These are phyloP conservation scores for Pogona vitticeps DNA, from an alignment of 2,113 vertebrate genomes.

Conservation along the genomic window DNA sequence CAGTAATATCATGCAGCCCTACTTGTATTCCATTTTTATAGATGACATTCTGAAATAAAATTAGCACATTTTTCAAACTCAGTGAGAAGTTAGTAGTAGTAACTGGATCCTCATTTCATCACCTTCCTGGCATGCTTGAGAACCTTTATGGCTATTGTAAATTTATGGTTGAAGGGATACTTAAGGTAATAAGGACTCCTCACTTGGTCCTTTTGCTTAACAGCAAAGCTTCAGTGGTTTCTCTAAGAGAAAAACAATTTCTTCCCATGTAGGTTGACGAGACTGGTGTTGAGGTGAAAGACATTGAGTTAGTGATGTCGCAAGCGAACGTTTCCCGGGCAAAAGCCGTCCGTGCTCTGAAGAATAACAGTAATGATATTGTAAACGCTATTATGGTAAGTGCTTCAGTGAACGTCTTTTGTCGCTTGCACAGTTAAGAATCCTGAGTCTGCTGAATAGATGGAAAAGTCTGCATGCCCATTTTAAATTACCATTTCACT, in stretches of 20 bases:
- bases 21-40: neutral
- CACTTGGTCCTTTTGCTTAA: fast-evolving
- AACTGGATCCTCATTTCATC: neutral
- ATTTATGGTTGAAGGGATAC: fast-evolving
- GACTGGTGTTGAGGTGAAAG: constrained; percentile 97
- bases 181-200: neutral
- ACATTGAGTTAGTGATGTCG: constrained; percentile 99
- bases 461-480: neutral
- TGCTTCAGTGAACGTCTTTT: neutral
- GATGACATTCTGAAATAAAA: neutral
- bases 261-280: constrained; percentile 87
- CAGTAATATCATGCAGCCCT: neutral
- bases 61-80: neutral
- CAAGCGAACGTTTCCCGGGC: constrained; percentile 97
- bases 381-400: constrained; percentile 99
- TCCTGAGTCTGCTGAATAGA: no score
- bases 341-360: constrained; percentile 96
- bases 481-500: neutral
- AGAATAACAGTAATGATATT: constrained; percentile 99
- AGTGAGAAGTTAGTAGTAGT: neutral
- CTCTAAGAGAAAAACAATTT: neutral
- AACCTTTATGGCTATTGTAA: neutral
- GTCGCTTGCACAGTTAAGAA: neutral
- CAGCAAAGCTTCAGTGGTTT: fast-evolving
- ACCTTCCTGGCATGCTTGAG: neutral